Evolutionary conservation across 2,888 invertebrate species (phyloP).

Genomic region (Liopterus haemorrhoidalis): DNA sequence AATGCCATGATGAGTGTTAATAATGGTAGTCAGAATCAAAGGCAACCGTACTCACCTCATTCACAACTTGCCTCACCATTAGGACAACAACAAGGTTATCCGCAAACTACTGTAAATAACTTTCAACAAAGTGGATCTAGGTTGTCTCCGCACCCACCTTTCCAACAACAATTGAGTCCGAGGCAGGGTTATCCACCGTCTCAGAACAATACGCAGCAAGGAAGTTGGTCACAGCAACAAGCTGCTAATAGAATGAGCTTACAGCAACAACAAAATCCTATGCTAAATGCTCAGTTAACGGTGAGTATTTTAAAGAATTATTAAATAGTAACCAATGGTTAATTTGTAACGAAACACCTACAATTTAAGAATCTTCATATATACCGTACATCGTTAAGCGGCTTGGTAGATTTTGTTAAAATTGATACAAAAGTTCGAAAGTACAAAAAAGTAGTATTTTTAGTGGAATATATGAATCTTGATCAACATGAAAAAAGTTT

Average conservation of each 20-base stretch:
- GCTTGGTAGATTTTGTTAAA: too few species aligned
- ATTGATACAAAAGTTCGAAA: too few species aligned
- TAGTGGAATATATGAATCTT: too few species aligned
- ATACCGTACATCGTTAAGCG: too few species aligned
- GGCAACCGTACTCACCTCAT: constrained; percentile 46
- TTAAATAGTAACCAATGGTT: neutral
- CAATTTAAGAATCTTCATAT: too few species aligned
- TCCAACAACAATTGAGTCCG: constrained; percentile 53
- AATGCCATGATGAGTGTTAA: constrained; percentile 40
- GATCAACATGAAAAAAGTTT: too few species aligned
- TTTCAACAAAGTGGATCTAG: constrained; percentile 47
- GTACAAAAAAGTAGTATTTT: too few species aligned
- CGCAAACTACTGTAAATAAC: constrained; percentile 39
- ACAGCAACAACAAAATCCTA: constrained; percentile 77
- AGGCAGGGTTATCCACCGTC: constrained; percentile 43
- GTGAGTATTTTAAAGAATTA: constrained; percentile 49
- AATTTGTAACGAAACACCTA: constrained; percentile 10
- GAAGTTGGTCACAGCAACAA: constrained; percentile 44
- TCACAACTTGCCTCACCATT: constrained; percentile 46
- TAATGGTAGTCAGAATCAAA: constrained; percentile 29
- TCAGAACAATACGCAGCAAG: constrained; percentile 32
- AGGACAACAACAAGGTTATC: constrained; percentile 37
- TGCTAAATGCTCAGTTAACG: constrained; percentile 80
- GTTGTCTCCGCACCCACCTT: constrained; percentile 54
- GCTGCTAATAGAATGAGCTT: constrained; percentile 56